Percentiles rank a stretch among this genome's conserved stretches.
Conservation (phyloP, 1,140 invertebrate genomes). For the Diorhabda sublineata region DNA sequence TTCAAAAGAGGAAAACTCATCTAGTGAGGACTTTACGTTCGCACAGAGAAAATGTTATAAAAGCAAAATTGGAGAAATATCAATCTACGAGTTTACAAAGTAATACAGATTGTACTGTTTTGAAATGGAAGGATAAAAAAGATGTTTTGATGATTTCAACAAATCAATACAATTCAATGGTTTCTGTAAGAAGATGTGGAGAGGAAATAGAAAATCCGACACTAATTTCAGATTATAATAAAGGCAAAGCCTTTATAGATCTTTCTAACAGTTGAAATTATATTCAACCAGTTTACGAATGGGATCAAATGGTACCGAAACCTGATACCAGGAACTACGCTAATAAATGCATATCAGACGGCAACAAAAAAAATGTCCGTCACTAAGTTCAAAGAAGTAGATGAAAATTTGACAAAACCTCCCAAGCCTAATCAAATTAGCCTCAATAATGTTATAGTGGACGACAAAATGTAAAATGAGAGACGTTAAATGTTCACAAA, state of each 20-base stretch:
- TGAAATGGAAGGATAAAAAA: slow-evolving; percentile 48
- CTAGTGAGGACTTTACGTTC: slow-evolving; percentile 47
- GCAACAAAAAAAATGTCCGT: too few relatives aligned
- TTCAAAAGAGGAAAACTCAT: slow-evolving; percentile 48
- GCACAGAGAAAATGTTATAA: slow-evolving; percentile 43
- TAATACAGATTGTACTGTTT: slow-evolving; percentile 44
- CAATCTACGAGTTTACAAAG: slow-evolving; percentile 44
- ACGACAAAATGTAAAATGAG: too few relatives aligned
- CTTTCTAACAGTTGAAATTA: background rate
- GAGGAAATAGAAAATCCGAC: slow-evolving; percentile 27
- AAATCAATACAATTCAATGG: slow-evolving; percentile 33
- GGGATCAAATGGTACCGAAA: too few relatives aligned
- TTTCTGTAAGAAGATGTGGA: slow-evolving; percentile 14
- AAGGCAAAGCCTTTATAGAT: slow-evolving; percentile 31
- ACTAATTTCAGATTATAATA: slow-evolving; percentile 33
- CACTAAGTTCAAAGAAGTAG: too few relatives aligned
- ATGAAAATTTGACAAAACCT: too few relatives aligned
- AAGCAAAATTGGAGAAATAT: slow-evolving; percentile 44
- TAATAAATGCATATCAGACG: too few relatives aligned
- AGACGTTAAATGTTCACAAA: too few relatives aligned
- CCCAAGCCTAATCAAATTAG: too few relatives aligned
- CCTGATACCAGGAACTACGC: too few relatives aligned
- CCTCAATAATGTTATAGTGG: too few relatives aligned
- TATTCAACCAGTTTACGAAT: too few relatives aligned
- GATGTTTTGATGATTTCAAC: slow-evolving; percentile 48